Base-by-base conservation (phyloP, 2,113 vertebrate species). In the Scolopax mira region DNA sequence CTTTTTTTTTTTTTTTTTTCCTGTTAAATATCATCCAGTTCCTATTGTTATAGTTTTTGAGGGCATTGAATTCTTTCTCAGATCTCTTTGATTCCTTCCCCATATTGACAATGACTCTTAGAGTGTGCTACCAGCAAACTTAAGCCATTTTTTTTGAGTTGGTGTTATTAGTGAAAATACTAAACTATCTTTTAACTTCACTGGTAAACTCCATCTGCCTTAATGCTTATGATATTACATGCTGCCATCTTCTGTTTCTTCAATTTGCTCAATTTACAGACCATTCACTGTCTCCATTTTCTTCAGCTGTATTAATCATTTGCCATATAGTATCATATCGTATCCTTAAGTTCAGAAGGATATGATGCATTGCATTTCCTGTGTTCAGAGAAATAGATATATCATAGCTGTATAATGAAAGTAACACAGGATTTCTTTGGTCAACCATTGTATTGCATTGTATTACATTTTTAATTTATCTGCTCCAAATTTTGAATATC, bases 181-280 rank as follows among this genome's bases (percentile, higher is more conserved):
- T 84, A 28, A 70, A 31, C 17, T 11, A 54, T 30, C 55, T 87
- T 92, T 72, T 82, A 62, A 54, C 39, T 62, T 83, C 8, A 46
- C 3, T 74, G 31, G 7, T 81, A 39, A 46, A 54, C 19, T 80
- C 41, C 48, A 33, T 23, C 46, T 74, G 21, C 42, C n/a, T 89
- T 79, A 61, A 69, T 61, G 27, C 23, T 93, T 87, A 23, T 1
- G 6, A 18, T 67, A 61, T 71, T 71, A 71, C 37, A 17, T 84
- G 55, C 72, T 90, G 57, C 73, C 79, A 72, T 85, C 78, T 94
- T 93, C 78, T 93, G 46, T 95, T 75, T 85, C 79, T 72, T 75
- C 70, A 67, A 4, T 48, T 71, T 39, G n/a, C 70, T 70, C 31
- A 54, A 25, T 84, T 71, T 46, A 60, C 16, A 83, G 41, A 37